Percentiles rank a stretch among this genome's conserved stretches.
Conservation (phyloP, 1,140 invertebrate genomes). For the Ylistrum balloti region DNA sequence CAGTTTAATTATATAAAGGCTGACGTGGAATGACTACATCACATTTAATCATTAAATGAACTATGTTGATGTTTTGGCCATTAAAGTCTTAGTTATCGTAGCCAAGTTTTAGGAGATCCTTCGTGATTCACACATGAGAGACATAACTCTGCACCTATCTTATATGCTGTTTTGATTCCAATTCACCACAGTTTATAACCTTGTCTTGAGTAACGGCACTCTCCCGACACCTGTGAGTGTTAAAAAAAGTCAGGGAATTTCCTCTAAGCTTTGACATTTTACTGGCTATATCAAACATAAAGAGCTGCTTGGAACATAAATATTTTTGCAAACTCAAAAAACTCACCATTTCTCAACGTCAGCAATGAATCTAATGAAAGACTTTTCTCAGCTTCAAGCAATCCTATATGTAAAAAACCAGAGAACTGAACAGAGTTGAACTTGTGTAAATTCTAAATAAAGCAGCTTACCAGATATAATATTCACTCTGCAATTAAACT, state of each 20-base stretch:
- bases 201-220: background rate
- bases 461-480: no score
- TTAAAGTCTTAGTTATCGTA: background rate
- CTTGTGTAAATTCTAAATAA: background rate
- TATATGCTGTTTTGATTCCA: background rate
- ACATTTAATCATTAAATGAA: slow-evolving; percentile 1
- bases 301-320: background rate
- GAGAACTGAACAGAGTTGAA: background rate
- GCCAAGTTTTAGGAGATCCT: background rate
- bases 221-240: background rate
- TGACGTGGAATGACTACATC: background rate
- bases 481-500: no score
- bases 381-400: background rate
- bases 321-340: background rate
- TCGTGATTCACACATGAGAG: background rate
- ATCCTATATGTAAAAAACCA: background rate
- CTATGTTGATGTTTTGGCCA: background rate
- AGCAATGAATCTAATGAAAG: background rate
- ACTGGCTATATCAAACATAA: background rate
- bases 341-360: background rate
- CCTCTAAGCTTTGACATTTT: background rate
- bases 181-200: background rate
- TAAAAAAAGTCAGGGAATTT: background rate
- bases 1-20: background rate
- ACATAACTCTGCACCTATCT: background rate